Evolutionary conservation across 2,113 vertebrate species (phyloP).

Genomic region (Mesocricetus auratus): DNA sequence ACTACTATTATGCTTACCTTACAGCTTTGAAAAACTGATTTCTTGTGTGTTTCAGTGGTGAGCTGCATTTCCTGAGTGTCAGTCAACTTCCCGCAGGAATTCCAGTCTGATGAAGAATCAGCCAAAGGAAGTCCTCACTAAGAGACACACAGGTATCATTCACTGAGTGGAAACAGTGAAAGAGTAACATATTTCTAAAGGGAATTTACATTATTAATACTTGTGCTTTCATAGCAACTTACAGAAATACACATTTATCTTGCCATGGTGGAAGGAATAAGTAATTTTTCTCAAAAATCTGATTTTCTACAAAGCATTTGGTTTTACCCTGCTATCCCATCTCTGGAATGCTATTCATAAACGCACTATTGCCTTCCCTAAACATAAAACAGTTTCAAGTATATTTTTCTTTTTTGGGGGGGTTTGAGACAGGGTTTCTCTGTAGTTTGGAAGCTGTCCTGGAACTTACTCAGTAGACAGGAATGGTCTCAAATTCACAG

Average conservation of each 20-base stretch:
- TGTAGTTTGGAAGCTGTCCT: no score
- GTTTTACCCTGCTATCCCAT: neutral
- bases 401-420: no score
- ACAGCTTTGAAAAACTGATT: conserved; percentile 81
- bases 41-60: conserved; percentile 78
- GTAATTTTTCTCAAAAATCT: neutral
- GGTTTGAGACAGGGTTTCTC: no score
- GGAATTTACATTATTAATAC: neutral
- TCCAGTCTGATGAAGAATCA: conserved; percentile 77
- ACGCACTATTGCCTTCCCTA: neutral
- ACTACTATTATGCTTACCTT: conserved; percentile 74
- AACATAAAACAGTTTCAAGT: neutral
- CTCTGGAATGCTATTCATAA: neutral
- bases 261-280: neutral
- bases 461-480: no score
- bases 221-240: neutral
- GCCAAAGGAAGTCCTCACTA: conserved; percentile 78
- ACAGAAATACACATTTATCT: neutral
- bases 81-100: conserved; percentile 69
- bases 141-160: conserved; percentile 66
- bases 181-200: conserved; percentile 72
- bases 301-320: neutral
- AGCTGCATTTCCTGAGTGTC: conserved; percentile 78
- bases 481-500: no score
- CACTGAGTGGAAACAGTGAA: conserved; percentile 69